Evolutionary conservation across 2,797 vertebrate genomes (phyloP), one percentile per base, ranked within the genome.

Genomic region (Crypturellus tataupa): DNA sequence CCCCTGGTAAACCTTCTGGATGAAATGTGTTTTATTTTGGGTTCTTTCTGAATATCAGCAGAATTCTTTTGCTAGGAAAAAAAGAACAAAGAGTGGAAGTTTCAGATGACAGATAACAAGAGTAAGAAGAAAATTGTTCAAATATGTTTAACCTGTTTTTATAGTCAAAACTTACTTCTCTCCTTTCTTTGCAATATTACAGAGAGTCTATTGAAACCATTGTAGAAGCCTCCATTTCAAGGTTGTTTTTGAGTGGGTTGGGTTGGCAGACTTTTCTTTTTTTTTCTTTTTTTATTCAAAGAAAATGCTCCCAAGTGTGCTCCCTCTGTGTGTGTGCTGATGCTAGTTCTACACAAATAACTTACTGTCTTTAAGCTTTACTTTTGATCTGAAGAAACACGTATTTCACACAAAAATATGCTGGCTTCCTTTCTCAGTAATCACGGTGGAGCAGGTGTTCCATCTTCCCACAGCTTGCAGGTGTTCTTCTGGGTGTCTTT

Each of bases 361-460:
- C 44, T 73, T 51, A 68, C 76, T 85, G 68, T 88, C 56, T 95
- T 85, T 93, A 80, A 94, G 46, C 21, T 95, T 85, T 46, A 84
- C 83, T 90, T 96, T 91, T 92, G 56, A 92, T 93, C 77, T 82
- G 77, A 91, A 92, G 69, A 89, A 90, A 95, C 27, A 18, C 59
- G 35, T 63, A 39, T 44, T 97, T 92, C 70, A 84, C 23, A 58
- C 33, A 0, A 0, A 93, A 95, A 87, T 42, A 80, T 69, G 70
- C 78, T 88, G 87, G 91, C 85, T 97, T 95, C 73, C 80, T 20
- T 79, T 87, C 87, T 84, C 2, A 0, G 67, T 85, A 91, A 92
- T 92, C 62, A 88, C 7, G 1, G 60, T 68, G 59, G 33, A 94
- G 63, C 92, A 95, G 92, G 85, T 94, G 87, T 29, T 93, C 64